Evolutionary conservation across 1,140 invertebrate genomes (phyloP).

Genomic region (Zaprionus davidi): DNA sequence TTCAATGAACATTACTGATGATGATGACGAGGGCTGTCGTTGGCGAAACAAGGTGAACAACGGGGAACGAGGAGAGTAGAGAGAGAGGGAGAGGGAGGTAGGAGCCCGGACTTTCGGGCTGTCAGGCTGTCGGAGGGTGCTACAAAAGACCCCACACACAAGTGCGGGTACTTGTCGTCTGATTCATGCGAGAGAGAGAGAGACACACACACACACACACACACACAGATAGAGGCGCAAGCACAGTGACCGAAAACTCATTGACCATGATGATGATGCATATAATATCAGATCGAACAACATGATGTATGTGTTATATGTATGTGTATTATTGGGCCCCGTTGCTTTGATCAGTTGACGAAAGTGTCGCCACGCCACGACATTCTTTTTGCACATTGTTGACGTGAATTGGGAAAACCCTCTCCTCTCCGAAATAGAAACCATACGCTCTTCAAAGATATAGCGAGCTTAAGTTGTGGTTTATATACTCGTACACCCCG

Average conservation of each 20-base stretch:
- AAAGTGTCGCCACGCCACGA: constrained; percentile 16
- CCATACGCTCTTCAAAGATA: constrained; percentile 19
- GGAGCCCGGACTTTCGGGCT: background rate
- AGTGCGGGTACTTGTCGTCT: constrained; percentile 41
- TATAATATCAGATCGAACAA: constrained; percentile 36
- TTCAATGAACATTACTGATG: constrained; percentile 65
- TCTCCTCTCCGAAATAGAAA: constrained; percentile 10
- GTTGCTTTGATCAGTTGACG: constrained; percentile 21
- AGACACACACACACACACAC: constrained; percentile 21
- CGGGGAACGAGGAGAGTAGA: too few species aligned
- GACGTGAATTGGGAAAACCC: background rate
- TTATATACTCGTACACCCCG: constrained; percentile 12
- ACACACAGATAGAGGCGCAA: constrained; percentile 1
- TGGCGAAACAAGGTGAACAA: constrained; percentile 1
- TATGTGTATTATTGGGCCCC: constrained; percentile 8
- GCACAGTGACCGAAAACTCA: constrained; percentile 45
- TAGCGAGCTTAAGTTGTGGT: constrained; percentile 26
- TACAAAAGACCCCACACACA: constrained; percentile 23
- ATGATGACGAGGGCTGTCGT: constrained; percentile 40
- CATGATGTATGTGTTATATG: constrained; percentile 23
- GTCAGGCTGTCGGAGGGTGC: background rate
- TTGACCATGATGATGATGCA: constrained; percentile 75
- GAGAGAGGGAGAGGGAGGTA: background rate
- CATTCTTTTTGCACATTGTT: background rate
- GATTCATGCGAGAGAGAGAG: constrained; percentile 51